Evolutionary conservation across 2,888 invertebrate genomes (phyloP).

Genomic region (Volucella bombylans): DNA sequence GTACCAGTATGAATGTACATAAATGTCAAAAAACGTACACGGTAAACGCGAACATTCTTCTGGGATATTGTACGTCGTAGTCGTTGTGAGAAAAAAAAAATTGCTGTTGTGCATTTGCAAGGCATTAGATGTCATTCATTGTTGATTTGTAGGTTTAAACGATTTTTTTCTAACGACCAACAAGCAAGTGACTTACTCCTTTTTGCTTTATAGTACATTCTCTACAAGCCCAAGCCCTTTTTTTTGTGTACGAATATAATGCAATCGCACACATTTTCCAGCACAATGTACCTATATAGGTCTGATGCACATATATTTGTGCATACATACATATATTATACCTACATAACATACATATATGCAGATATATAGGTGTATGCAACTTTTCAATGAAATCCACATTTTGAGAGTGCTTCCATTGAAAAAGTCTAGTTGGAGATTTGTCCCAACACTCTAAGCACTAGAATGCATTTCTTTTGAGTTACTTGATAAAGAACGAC

Average conservation of each 20-base stretch:
- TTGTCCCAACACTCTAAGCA: conserved; percentile 5
- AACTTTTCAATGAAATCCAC: conserved; percentile 3
- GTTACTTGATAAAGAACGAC: conserved; percentile 34
- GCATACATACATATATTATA: no score
- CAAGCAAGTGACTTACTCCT: conserved; percentile 8
- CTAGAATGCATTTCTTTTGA: neutral
- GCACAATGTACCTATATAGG: no score
- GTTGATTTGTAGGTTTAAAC: conserved; percentile 16
- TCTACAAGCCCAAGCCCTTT: conserved; percentile 33
- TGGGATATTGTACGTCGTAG: conserved; percentile 5
- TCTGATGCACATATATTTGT: no score
- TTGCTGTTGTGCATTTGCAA: conserved; percentile 3
- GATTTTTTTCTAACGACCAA: neutral
- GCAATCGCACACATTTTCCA: conserved; percentile 6
- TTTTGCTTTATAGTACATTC: conserved; percentile 13
- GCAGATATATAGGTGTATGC: no score
- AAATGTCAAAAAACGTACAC: neutral
- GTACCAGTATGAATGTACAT: conserved; percentile 7
- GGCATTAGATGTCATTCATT: conserved; percentile 22
- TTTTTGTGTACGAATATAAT: conserved; percentile 7
- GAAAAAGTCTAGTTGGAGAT: conserved; percentile 27
- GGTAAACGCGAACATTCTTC: conserved; percentile 1
- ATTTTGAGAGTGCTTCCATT: neutral
- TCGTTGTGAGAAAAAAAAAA: neutral
- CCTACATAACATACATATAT: no score